phyloP scores from a whole-genome alignment of 2,888 invertebrate genomes.

The Drymonia ruficornis region DNA sequence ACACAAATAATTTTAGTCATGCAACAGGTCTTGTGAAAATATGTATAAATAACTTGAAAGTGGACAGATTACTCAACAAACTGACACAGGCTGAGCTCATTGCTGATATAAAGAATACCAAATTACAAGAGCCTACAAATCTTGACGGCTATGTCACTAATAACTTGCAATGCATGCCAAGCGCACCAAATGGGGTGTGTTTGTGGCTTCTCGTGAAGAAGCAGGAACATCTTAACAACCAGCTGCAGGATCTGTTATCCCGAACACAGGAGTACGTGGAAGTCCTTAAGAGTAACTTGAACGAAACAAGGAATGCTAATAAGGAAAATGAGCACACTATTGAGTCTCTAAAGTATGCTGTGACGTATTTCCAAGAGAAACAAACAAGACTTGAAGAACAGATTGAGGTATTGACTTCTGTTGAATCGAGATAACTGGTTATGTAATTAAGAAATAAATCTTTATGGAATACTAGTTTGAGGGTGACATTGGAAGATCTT shows the following conservation, averaged over 20 bases:
- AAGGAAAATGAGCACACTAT: slow-evolving; percentile 63
- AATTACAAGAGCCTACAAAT: slow-evolving; percentile 61
- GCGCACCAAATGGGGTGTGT: slow-evolving; percentile 61
- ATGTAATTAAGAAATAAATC: slow-evolving; percentile 7
- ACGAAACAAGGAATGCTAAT: slow-evolving; percentile 51
- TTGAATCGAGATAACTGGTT: slow-evolving; percentile 63
- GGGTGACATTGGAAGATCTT: too few relatives aligned
- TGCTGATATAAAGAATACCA: slow-evolving; percentile 56
- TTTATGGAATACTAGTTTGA: too few relatives aligned
- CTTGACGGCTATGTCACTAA: slow-evolving; percentile 60
- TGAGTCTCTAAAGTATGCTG: slow-evolving; percentile 70
- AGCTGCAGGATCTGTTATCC: slow-evolving; percentile 57
- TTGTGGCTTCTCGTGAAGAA: slow-evolving; percentile 74
- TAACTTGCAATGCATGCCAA: slow-evolving; percentile 57
- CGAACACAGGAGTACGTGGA: slow-evolving; percentile 69
- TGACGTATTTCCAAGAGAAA: slow-evolving; percentile 76
- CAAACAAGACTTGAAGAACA: slow-evolving; percentile 76
- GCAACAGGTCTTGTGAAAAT: slow-evolving; percentile 40
- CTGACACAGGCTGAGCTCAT: slow-evolving; percentile 63
- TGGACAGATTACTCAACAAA: slow-evolving; percentile 59
- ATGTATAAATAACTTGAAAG: slow-evolving; percentile 31
- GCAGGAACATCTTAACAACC: slow-evolving; percentile 67
- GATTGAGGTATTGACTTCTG: slow-evolving; percentile 73
- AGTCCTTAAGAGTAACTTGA: slow-evolving; percentile 57
- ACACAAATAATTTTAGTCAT: too few relatives aligned